These are phyloP conservation scores for Alca torda DNA, from an alignment of 2,797 vertebrate species.

Conservation along the genomic window DNA sequence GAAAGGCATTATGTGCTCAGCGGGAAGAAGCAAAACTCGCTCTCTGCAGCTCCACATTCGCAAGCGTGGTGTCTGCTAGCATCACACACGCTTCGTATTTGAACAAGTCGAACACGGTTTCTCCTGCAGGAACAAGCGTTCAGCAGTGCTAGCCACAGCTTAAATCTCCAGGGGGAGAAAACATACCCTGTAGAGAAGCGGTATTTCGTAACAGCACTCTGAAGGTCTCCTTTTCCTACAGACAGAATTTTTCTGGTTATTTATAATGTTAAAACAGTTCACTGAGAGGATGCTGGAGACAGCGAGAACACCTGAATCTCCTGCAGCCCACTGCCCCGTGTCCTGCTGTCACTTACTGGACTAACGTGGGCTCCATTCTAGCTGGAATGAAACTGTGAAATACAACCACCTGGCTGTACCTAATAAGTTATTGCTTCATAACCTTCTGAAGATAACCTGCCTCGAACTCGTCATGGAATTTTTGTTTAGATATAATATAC, in stretches of 20 bases:
- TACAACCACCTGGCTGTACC: neutral
- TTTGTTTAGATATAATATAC: slow-evolving; percentile 57
- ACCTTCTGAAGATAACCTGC: slow-evolving; percentile 48
- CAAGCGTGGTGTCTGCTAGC: neutral
- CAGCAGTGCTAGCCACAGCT: neutral
- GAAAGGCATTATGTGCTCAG: slow-evolving; percentile 51
- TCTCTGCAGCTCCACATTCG: neutral
- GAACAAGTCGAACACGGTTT: neutral
- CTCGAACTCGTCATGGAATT: slow-evolving; percentile 40
- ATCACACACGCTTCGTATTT: neutral
- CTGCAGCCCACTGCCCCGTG: neutral
- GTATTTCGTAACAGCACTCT: neutral
- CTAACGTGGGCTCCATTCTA: neutral
- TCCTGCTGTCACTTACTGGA: neutral
- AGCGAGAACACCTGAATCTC: neutral
- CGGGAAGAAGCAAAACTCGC: slow-evolving; percentile 41
- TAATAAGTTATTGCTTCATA: slow-evolving; percentile 22
- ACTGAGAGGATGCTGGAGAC: neutral
- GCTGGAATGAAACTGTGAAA: slow-evolving; percentile 45
- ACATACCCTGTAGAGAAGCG: neutral
- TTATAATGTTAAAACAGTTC: neutral
- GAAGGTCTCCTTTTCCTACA: neutral
- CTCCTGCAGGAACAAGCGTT: neutral
- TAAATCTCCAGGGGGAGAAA: slow-evolving; percentile 18
- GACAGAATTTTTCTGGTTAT: neutral